Percentiles rank a stretch among this genome's conserved stretches.
These are phyloP conservation scores for Lepilemur septentrionalis DNA, from an alignment of 2,797 vertebrate species.

Conservation along the genomic window DNA sequence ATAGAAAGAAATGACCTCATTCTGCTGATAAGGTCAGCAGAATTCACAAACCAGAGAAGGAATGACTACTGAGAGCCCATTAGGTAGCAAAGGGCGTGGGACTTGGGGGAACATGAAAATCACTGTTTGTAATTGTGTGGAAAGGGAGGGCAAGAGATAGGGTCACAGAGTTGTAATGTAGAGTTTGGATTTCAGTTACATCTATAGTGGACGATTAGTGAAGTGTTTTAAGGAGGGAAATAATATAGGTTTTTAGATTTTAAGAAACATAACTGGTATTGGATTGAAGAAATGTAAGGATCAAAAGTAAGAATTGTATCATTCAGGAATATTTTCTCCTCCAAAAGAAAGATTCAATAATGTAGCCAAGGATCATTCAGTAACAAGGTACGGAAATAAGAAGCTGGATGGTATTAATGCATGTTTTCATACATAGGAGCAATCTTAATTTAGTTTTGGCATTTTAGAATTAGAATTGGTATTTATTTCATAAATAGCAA, in stretches of 20 bases:
- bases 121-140: not conserved
- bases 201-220: not conserved
- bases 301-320: not conserved
- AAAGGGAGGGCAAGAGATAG: not conserved
- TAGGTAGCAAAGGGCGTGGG: not conserved
- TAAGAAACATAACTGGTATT: not conserved
- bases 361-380: not conserved
- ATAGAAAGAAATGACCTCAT: not conserved
- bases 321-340: not conserved
- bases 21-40: not conserved
- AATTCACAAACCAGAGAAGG: not conserved
- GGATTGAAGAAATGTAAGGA: not conserved
- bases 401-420: not conserved
- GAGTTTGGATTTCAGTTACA: not conserved
- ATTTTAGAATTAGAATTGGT: not conserved
- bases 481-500: not conserved
- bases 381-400: not conserved
- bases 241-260: not conserved
- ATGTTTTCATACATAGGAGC: not conserved
- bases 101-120: not conserved
- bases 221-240: not conserved
- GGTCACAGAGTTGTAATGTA: not conserved
- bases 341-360: not conserved
- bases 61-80: not conserved
- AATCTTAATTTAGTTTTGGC: not conserved